Evolutionary conservation across 1,140 invertebrate species (phyloP).

Genomic region (Leptoteleia sp.): DNA sequence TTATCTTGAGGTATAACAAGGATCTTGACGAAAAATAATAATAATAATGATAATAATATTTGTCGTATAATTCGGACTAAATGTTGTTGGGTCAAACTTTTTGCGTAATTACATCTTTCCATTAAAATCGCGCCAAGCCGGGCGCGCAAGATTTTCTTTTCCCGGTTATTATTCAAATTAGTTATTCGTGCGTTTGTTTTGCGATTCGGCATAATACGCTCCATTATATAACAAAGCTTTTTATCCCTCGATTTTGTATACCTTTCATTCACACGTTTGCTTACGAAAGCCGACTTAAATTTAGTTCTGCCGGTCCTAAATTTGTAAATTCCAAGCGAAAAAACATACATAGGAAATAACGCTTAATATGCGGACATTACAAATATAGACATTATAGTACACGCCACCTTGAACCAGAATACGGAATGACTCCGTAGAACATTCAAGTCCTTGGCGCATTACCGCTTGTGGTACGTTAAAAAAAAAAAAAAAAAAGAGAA

Average conservation of each 20-base stretch:
- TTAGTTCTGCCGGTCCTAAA: conserved; percentile 21
- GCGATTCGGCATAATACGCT: not conserved
- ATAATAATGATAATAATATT: no score
- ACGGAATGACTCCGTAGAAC: conserved; percentile 52
- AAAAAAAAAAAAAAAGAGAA: no score
- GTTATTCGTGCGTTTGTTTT: no score
- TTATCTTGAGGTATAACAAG: no score
- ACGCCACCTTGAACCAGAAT: conserved; percentile 66
- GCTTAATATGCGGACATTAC: conserved; percentile 46
- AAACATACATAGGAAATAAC: conserved; percentile 36
- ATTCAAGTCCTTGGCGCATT: conserved; percentile 57
- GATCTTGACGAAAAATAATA: no score
- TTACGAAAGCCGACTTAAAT: conserved; percentile 28
- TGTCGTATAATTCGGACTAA: no score
- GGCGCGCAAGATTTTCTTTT: no score
- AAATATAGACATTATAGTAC: conserved; percentile 62
- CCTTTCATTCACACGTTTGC: conserved; percentile 21
- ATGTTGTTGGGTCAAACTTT: no score
- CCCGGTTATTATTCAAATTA: no score
- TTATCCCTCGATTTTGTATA: conserved; percentile 3
- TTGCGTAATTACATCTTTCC: no score
- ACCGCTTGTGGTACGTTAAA: conserved; percentile 40
- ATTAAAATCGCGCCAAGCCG: no score
- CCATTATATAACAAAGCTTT: not conserved
- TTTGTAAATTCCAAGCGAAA: conserved; percentile 26